Percentiles rank a stretch among this genome's conserved stretches.
Evolutionary conservation across 2,888 invertebrate species (phyloP).

Genomic region (Himalopsyche tibetana): DNA sequence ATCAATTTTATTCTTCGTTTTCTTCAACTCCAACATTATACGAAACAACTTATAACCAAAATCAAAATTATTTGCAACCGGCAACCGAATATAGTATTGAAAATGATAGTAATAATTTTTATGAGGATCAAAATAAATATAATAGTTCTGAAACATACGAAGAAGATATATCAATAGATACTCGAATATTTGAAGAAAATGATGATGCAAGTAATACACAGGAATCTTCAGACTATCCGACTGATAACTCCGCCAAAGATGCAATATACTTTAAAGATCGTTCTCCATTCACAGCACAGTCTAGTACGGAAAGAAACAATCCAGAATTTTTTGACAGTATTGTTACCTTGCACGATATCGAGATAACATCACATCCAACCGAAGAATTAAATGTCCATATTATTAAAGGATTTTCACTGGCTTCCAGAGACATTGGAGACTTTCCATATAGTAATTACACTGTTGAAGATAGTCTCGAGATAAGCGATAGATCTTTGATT

Average conservation of each 20-base stretch:
- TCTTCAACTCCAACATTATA: neutral
- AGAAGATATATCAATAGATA: neutral
- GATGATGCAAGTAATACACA: neutral
- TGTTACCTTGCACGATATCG: neutral
- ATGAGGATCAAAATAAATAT: neutral
- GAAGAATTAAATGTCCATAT: constrained; percentile 10
- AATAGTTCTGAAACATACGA: neutral
- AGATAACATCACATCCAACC: neutral
- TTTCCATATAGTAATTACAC: neutral
- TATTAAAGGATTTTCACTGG: neutral
- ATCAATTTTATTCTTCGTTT: neutral
- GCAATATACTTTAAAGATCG: neutral
- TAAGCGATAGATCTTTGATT: neutral
- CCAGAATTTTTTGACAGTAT: neutral
- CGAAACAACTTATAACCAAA: neutral
- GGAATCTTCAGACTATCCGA: neutral
- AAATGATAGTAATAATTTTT: neutral
- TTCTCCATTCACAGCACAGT: too few species aligned
- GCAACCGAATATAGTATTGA: neutral
- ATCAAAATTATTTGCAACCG: neutral
- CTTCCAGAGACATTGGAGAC: neutral
- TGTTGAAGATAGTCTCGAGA: neutral
- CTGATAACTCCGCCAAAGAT: neutral
- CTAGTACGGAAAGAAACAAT: neutral
- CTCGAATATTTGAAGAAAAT: constrained; percentile 6